Conservation (phyloP, 1,140 invertebrate species). For the Orius laevigatus region DNA sequence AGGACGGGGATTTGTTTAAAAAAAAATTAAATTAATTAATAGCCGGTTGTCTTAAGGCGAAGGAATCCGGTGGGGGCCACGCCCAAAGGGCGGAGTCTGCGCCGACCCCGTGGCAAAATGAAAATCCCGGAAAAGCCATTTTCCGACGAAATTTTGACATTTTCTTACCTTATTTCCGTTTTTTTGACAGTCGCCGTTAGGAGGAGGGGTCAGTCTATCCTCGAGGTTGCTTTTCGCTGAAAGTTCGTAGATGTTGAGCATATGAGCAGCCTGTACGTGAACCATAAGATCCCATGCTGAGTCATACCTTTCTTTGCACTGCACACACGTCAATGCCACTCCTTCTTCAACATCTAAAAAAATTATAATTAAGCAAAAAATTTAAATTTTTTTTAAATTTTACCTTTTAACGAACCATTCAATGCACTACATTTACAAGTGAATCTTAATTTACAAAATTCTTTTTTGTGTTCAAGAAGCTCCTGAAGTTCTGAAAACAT, state of each 20-base stretch:
- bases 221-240: constrained; percentile 28
- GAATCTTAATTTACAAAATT: constrained; percentile 68
- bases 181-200: constrained; percentile 20
- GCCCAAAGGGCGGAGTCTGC: background rate
- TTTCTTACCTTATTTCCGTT: constrained; percentile 6
- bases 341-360: constrained; percentile 17
- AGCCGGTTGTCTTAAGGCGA: background rate
- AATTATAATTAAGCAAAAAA: background rate
- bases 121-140: too few species aligned
- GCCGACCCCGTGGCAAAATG: background rate
- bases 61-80: constrained; percentile 8
- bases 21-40: constrained; percentile 3
- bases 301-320: constrained; percentile 59
- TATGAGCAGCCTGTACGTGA: constrained; percentile 60
- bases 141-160: background rate
- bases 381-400: background rate
- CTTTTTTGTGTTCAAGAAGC: constrained; percentile 70
- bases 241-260: constrained; percentile 66
- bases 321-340: constrained; percentile 48
- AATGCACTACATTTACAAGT: constrained; percentile 61
- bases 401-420: constrained; percentile 26
- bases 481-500: constrained; percentile 66
- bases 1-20: constrained; percentile 1
- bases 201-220: constrained; percentile 25
- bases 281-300: constrained; percentile 68